Base-by-base conservation (phyloP, 2,113 vertebrate genomes). In the Apaloderma vittatum region DNA sequence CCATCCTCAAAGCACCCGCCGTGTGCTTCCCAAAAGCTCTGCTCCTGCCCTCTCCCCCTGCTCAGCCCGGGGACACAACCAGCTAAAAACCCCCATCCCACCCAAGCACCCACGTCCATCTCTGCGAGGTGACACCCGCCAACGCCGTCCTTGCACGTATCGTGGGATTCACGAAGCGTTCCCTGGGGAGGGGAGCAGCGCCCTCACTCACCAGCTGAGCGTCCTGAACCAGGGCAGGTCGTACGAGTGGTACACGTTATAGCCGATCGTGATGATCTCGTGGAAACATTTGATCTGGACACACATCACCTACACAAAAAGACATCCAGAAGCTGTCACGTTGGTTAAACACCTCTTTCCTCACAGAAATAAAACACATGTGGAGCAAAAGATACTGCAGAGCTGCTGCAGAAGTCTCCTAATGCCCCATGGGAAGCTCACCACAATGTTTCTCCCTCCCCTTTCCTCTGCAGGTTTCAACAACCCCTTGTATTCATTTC, bases 251-350 rank as follows among this genome's bases (percentile, higher is more conserved):
- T 99, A 99, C 55, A 99, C 99, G 1, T 98, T 99, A 97, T 99
- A 99, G 82, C 99, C 99, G 20, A 99, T 99, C 9, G 98, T 99
- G 98, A 99, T 99, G 90, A 99, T 99, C 97, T 99, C 99, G 0
- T 99, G 99, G 98, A 99, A 99, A 96, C 99, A 99, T 81, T 99
- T 99, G 95, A 99, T 99, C 98, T 99, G 99, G 79, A 99, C 99
- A 91, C 99, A 99, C 96, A 99, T 98, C 92, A 99, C 99, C 99
- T 99, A 97, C 36, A 95, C 65, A 91, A 74, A 88, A 48, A 96
- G 21, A 92, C 40, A 90, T 0, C 9, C 22, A 1, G 77, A 66
- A 84, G 62, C 65, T 76, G 12, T 4, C 17, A 10, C 5, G 8
- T 3, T 84, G 46, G 10, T 29, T 45, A 12, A 81, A 61, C 16